Conservation (phyloP, 23 tunicate species). For the Ciona savignyi region DNA sequence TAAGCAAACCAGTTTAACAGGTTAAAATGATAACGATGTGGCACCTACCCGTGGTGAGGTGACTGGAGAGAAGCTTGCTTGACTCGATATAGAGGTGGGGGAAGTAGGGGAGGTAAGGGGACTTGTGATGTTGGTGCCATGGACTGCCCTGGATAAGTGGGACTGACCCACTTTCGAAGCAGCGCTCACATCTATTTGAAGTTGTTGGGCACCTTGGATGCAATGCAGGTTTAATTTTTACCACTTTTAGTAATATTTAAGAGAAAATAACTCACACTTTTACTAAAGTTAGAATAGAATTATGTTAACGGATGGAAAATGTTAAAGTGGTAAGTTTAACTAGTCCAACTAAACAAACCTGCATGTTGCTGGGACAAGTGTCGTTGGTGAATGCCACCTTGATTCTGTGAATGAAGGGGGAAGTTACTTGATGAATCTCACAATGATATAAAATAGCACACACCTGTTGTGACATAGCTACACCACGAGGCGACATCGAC, state of each 20-base stretch:
- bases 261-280: too few species aligned
- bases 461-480: background rate
- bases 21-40: too few species aligned
- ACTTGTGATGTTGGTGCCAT: conserved; percentile 50
- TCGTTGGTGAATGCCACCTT: background rate
- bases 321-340: too few species aligned
- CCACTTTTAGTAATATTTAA: too few species aligned
- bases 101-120: conserved; percentile 94
- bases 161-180: conserved; percentile 75
- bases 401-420: background rate
- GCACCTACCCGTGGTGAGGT: conserved; percentile 84
- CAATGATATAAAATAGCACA: background rate
- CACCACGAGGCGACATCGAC: background rate
- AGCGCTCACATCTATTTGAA: conserved; percentile 77
- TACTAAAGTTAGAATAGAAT: too few species aligned
- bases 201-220: conserved; percentile 18
- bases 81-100: conserved; percentile 60
- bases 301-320: too few species aligned
- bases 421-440: background rate
- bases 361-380: background rate
- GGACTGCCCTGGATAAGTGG: conserved; percentile 25
- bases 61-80: conserved; percentile 58
- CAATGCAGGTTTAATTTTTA: too few species aligned
- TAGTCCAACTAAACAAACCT: background rate
- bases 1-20: too few species aligned